Evolutionary conservation across 2,113 vertebrate genomes (phyloP).

Genomic region (Callospermophilus lateralis): DNA sequence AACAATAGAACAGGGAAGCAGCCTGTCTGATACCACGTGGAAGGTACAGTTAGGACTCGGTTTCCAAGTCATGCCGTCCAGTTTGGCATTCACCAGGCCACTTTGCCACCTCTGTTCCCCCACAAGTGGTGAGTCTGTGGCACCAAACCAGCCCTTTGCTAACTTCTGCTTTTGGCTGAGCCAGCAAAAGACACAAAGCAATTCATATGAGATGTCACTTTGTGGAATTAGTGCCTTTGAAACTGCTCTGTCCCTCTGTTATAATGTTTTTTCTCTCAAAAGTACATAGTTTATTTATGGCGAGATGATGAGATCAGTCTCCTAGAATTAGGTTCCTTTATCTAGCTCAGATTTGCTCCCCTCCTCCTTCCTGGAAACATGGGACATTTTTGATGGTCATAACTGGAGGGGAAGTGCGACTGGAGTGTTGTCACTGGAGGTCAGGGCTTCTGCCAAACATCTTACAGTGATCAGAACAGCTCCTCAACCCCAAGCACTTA

Average conservation of each 20-base stretch:
- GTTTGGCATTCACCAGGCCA: neutral
- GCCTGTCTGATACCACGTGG: neutral
- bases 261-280: neutral
- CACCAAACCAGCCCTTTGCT: neutral
- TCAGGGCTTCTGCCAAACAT: neutral
- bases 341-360: neutral
- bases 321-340: neutral
- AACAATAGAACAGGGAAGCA: neutral
- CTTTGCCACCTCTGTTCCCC: accelerated
- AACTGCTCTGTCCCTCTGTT: neutral
- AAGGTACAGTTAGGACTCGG: neutral
- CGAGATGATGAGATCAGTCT: neutral
- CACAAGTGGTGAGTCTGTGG: neutral
- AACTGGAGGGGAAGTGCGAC: neutral
- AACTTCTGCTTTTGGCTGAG: neutral
- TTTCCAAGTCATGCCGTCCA: neutral
- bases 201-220: neutral
- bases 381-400: neutral
- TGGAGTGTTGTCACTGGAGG: neutral
- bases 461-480: neutral
- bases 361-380: neutral
- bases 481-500: neutral
- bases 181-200: neutral
- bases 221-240: neutral
- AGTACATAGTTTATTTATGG: neutral